Conservation (phyloP, 2,888 invertebrate genomes). For the Disparrhopalites patrizii region DNA sequence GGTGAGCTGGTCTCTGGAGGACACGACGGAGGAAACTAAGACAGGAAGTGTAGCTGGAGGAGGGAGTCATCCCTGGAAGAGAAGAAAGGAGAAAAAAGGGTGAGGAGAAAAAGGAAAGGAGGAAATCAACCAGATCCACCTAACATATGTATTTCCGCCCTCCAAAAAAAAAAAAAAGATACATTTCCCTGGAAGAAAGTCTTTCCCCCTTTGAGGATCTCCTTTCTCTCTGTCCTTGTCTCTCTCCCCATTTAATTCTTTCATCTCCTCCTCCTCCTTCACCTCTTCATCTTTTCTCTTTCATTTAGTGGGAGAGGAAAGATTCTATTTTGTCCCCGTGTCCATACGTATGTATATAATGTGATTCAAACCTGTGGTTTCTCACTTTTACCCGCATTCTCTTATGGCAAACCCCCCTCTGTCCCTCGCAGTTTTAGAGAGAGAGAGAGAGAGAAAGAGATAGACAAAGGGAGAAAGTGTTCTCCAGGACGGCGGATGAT, state of each 20-base stretch:
- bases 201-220: too few species aligned
- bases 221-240: background rate
- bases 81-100: background rate
- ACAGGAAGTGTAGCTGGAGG: constrained; percentile 19
- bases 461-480: background rate
- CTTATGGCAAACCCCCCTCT: background rate
- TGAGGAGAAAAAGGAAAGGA: background rate
- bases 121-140: constrained; percentile 10
- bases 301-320: too few species aligned
- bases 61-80: too few species aligned
- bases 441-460: background rate
- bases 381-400: too few species aligned
- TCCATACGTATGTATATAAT: too few species aligned
- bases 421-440: too few species aligned
- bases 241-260: background rate
- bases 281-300: too few species aligned
- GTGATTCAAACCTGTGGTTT: too few species aligned
- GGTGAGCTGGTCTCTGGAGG: background rate
- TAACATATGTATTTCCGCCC: constrained; percentile 9
- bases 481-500: background rate
- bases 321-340: too few species aligned
- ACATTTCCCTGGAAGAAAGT: too few species aligned
- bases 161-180: constrained; percentile 14
- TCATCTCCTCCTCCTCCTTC: too few species aligned
- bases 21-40: constrained; percentile 8